phyloP scores from a whole-genome alignment of 2,113 vertebrate genomes.

The Barnardius zonarius region DNA sequence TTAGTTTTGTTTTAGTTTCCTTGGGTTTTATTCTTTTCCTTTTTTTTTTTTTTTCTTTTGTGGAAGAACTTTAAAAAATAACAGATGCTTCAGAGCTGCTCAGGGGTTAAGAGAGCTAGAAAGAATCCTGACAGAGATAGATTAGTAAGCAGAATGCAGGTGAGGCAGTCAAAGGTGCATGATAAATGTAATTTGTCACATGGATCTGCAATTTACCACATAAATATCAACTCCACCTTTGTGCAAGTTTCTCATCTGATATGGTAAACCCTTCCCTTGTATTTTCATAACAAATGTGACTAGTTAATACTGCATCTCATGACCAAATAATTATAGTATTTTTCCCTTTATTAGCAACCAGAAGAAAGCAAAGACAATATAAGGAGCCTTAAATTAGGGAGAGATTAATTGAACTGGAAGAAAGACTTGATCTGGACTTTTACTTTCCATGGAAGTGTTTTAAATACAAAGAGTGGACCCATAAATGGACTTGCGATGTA shows the following conservation, averaged over 20 bases:
- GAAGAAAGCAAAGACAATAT: not conserved
- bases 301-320: not conserved
- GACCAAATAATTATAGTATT: not conserved
- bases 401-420: not conserved
- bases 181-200: conserved; percentile 61
- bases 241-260: not conserved
- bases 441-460: not conserved
- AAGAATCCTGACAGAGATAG: conserved; percentile 51
- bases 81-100: not conserved
- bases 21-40: not conserved
- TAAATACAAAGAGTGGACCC: not conserved
- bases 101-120: conserved; percentile 55
- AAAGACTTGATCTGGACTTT: not conserved
- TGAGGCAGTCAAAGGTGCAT: conserved; percentile 49
- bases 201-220: conserved; percentile 19
- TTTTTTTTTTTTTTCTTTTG: not conserved
- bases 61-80: not conserved
- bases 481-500: not conserved
- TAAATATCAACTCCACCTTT: not conserved
- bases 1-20: not conserved
- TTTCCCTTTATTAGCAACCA: not conserved
- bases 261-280: not conserved
- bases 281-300: not conserved
- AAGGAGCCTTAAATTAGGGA: not conserved
- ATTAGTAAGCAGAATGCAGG: conserved; percentile 27